Conservation (phyloP, 2,797 vertebrate genomes). For the Neomorphus geoffroyi region DNA sequence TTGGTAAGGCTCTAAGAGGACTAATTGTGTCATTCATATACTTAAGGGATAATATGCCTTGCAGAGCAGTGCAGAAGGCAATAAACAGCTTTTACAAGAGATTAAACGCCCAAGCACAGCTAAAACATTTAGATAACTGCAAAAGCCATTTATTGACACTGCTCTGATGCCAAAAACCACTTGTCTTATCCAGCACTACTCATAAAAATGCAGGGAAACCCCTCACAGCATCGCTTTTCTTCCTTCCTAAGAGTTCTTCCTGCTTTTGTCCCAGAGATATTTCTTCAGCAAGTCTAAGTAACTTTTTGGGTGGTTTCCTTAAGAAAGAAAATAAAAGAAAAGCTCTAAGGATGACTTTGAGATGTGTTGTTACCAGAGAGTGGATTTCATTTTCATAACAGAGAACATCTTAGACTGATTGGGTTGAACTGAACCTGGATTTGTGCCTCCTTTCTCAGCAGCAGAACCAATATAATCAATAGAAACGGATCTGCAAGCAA, state of each 20-base stretch:
- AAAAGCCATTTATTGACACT: conserved; percentile 36
- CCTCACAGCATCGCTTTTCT: background rate
- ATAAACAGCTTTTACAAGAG: conserved; percentile 67
- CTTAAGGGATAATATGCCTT: conserved; percentile 42
- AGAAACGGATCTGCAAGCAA: background rate
- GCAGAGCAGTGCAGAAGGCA: background rate
- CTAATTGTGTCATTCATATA: conserved; percentile 15
- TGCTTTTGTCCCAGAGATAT: background rate
- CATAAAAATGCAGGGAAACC: background rate
- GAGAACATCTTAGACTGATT: background rate
- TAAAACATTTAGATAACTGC: conserved; percentile 58
- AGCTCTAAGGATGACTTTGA: background rate
- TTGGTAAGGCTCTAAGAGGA: conserved; percentile 19
- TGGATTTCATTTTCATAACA: background rate
- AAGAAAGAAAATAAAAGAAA: background rate
- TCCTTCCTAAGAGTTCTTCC: background rate
- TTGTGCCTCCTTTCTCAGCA: background rate
- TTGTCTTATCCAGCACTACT: background rate
- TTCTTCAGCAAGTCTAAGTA: background rate
- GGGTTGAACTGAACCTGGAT: background rate
- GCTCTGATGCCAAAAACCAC: background rate
- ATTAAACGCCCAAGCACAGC: conserved; percentile 49
- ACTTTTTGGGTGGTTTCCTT: background rate
- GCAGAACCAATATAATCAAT: background rate
- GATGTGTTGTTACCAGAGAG: background rate